Evolutionary conservation across 2,888 invertebrate species (phyloP), one percentile per base, ranked within the genome.

Genomic region (Tenthredo amoena): DNA sequence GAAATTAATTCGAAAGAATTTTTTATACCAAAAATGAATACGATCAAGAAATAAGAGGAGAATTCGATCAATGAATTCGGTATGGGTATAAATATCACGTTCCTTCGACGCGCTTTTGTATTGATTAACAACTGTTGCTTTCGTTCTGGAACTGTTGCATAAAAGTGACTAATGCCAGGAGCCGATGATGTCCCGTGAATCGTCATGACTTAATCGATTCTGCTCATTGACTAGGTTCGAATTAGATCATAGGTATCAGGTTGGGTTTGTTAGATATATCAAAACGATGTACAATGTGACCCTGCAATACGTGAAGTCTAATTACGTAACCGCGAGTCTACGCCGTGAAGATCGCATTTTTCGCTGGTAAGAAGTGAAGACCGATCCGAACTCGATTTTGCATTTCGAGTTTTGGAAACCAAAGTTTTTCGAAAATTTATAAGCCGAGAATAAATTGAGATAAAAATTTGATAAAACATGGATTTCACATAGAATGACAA

Each of bases 141-240:
- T 37, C n/a, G 71, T 37, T 74, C 40, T 10, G 43, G 7, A 74
- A 43, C 72, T 72, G 21, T 74, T 74, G 72, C 72, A 21, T 74
- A 74, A 74, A 43, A 26, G 72, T 43, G 72, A 74, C 72, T 43
- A 74, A 74, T 74, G 7, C 72, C 7, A 18, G 7, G 37, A n/a
- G 18, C n/a, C n/a, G 34, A 71, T 71, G 37, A 43, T 74, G 72
- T n/a, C 21, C n/a, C 26, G 43, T 74, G 72, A 43, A 10, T 43
- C 43, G 37, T 40, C 40, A 43, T 26, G 15, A 74, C 43, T 43
- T 43, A 40, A 74, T 43, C 72, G 43, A 43, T 10, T 74, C 43
- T 43, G 21, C 43, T 74, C 43, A 43, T 43, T 43, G 72, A 74
- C 72, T 43, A 40, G 43, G 43, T n/a, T 74, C 43, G 10, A 74